phyloP scores from a whole-genome alignment of 2,888 invertebrate genomes.

The Pollenia griseotomentosa region DNA sequence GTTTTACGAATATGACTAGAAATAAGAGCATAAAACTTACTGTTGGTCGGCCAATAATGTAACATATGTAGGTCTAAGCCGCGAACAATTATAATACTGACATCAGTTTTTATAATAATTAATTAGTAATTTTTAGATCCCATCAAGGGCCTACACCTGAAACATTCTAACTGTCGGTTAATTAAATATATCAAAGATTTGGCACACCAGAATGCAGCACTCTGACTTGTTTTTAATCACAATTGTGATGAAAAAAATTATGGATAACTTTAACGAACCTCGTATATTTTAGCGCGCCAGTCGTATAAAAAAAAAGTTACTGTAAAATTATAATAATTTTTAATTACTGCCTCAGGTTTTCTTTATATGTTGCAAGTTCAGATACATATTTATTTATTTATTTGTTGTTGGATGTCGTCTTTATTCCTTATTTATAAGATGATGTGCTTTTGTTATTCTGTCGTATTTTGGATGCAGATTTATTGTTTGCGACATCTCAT shows the following conservation, averaged over 20 bases:
- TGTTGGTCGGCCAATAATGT: too few species aligned
- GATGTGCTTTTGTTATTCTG: slow-evolving; percentile 11
- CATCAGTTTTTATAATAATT: too few species aligned
- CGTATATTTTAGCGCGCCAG: not conserved
- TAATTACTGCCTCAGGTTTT: slow-evolving; percentile 48
- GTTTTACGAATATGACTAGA: too few species aligned
- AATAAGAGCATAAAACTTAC: too few species aligned
- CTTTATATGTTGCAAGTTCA: slow-evolving; percentile 8
- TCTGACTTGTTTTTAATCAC: too few species aligned
- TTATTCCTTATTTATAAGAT: not conserved
- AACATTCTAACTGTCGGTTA: too few species aligned
- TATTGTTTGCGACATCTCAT: slow-evolving; percentile 58
- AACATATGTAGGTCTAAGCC: too few species aligned
- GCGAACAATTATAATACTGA: not conserved
- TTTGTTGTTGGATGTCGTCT: slow-evolving; percentile 2
- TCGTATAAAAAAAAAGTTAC: not conserved
- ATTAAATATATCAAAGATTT: too few species aligned
- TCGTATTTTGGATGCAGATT: slow-evolving; percentile 51
- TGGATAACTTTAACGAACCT: not conserved
- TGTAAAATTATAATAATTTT: slow-evolving; percentile 53
- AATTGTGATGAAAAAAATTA: too few species aligned
- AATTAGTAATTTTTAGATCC: too few species aligned
- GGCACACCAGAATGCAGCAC: too few species aligned
- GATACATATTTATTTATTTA: slow-evolving; percentile 14
- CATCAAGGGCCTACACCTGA: too few species aligned